Conservation (phyloP, 2,888 invertebrate genomes). For the Dryomyza anilis region DNA sequence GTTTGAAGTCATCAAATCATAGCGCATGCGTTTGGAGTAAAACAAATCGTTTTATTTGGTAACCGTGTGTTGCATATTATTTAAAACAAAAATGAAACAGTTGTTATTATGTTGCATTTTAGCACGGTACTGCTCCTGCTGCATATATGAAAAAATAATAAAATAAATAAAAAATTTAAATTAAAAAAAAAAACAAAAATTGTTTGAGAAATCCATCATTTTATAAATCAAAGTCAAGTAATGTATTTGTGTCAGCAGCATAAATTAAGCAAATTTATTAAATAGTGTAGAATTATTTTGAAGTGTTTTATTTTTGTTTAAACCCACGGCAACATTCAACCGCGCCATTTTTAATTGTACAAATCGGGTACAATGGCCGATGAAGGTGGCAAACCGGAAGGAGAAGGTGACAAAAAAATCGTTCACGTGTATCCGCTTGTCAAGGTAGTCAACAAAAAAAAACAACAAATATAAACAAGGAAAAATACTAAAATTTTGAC, state of each 20-base stretch:
- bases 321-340: too few relatives aligned
- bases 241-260: background rate
- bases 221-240: background rate
- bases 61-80: too few relatives aligned
- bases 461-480: background rate
- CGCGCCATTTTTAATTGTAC: too few relatives aligned
- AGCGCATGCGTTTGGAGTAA: background rate
- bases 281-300: too few relatives aligned
- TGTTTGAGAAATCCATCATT: conserved; percentile 16
- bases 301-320: background rate
- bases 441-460: conserved; percentile 65
- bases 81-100: too few relatives aligned
- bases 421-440: conserved; percentile 83
- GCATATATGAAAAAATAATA: too few relatives aligned
- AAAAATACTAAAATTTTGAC: conserved; percentile 6
- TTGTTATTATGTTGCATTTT: conserved; percentile 1
- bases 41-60: background rate
- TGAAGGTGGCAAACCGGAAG: conserved; percentile 54
- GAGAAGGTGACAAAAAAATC: conserved; percentile 67
- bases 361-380: conserved; percentile 51
- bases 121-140: background rate
- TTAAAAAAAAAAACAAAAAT: too few relatives aligned
- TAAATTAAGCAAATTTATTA: background rate
- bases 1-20: conserved; percentile 1
- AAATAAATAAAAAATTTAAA: too few relatives aligned